Conservation (phyloP, 2,797 vertebrate species). For the Poeciliopsis turneri region DNA sequence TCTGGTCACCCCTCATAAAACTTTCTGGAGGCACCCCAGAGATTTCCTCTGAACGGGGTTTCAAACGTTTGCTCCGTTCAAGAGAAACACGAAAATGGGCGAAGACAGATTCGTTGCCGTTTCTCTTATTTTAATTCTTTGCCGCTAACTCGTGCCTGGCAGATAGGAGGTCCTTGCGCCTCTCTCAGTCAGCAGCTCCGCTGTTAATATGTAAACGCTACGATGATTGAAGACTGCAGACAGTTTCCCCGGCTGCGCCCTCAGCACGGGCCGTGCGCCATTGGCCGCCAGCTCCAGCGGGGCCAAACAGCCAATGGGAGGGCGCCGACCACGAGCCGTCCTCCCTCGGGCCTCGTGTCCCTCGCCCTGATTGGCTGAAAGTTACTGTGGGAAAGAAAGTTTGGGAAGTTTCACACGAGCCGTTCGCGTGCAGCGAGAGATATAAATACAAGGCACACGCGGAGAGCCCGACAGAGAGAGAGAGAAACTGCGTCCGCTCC, state of each 20-base stretch:
- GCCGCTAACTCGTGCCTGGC: conserved; percentile 20
- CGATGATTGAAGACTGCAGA: conserved; percentile 86
- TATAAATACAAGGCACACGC: conserved; percentile 92
- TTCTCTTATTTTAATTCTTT: neutral
- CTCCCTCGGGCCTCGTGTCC: conserved; percentile 91
- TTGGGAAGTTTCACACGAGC: conserved; percentile 99
- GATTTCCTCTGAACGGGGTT: neutral
- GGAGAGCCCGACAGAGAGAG: conserved; percentile 51
- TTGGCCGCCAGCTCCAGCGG: conserved; percentile 87
- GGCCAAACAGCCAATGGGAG: conserved; percentile 91
- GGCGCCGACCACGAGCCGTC: conserved; percentile 95
- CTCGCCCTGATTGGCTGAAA: conserved; percentile 94
- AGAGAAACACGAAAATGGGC: neutral
- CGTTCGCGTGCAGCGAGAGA: conserved; percentile 94
- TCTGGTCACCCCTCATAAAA: neutral
- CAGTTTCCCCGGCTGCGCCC: conserved; percentile 84
- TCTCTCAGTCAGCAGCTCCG: conserved; percentile 71
- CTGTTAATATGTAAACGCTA: conserved; percentile 84
- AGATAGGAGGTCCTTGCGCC: conserved; percentile 30
- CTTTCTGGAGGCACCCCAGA: neutral
- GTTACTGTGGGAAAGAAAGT: conserved; percentile 99
- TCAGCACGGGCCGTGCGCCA: conserved; percentile 85
- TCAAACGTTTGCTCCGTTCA: neutral
- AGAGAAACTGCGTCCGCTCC: conserved; percentile 73
- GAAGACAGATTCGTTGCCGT: neutral